Percentiles rank a stretch among this genome's conserved stretches.
Conservation (phyloP, 2,113 vertebrate genomes). For the Smithornis capensis region DNA sequence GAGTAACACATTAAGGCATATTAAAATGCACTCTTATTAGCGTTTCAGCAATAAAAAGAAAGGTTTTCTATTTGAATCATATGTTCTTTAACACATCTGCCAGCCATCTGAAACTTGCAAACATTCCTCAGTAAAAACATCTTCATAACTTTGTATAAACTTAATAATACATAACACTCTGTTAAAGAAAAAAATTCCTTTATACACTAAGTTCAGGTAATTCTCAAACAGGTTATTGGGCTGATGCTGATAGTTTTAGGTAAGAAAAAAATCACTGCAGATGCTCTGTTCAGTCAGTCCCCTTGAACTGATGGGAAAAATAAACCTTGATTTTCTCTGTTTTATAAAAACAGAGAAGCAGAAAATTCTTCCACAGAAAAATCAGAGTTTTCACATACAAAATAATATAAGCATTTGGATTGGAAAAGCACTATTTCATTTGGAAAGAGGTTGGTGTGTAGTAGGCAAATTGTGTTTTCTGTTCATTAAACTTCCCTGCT, state of each 20-base stretch:
- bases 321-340: background rate
- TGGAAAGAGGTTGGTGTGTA: background rate
- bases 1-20: conserved; percentile 72
- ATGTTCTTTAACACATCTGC: conserved; percentile 62
- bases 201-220: background rate
- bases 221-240: background rate
- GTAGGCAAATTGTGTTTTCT: background rate
- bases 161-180: background rate
- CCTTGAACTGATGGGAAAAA: background rate
- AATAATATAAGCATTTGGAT: background rate
- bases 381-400: background rate
- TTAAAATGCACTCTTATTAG: conserved; percentile 71
- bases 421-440: background rate
- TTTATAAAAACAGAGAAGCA: background rate
- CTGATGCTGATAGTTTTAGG: background rate
- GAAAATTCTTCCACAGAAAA: background rate
- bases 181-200: background rate
- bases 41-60: conserved; percentile 69
- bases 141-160: conserved; percentile 43
- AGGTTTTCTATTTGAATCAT: conserved; percentile 65
- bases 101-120: conserved; percentile 60
- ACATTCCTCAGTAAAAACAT: conserved; percentile 46
- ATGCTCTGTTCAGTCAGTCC: background rate
- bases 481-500: background rate
- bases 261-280: background rate